phyloP scores from a whole-genome alignment of 2,113 vertebrate species.

The Oreochromis niloticus region DNA sequence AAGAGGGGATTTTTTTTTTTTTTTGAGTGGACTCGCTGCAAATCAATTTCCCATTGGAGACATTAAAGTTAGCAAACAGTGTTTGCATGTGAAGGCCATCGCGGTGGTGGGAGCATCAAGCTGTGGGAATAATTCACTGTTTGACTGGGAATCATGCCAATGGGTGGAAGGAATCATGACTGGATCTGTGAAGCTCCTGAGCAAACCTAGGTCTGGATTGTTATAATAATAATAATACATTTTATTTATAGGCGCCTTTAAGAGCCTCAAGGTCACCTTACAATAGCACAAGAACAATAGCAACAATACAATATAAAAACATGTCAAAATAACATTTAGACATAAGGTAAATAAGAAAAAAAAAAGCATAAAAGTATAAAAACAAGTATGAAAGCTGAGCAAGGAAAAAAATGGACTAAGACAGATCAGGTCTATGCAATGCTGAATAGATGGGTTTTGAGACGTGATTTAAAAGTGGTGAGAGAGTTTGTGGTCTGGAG shows the following conservation, averaged over 20 bases:
- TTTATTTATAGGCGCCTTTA: not conserved
- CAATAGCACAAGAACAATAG: not conserved
- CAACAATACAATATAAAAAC: not conserved
- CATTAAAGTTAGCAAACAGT: not conserved
- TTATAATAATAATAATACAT: not conserved
- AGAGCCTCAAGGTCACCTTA: not conserved
- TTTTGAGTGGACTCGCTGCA: not conserved
- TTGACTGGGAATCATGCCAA: not conserved
- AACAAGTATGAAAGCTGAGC: not conserved
- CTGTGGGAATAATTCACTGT: not conserved
- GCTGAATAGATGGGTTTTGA: not conserved
- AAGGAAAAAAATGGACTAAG: not conserved
- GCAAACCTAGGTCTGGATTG: accelerated
- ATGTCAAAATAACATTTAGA: accelerated
- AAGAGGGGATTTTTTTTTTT: not conserved
- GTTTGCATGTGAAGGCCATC: not conserved
- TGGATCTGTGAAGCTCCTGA: not conserved
- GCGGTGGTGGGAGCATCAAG: not conserved
- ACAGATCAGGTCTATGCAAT: not conserved
- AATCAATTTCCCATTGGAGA: not conserved
- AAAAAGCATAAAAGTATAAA: accelerated
- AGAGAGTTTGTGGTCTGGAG: accelerated
- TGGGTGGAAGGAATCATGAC: not conserved
- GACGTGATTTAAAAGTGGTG: not conserved
- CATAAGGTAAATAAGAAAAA: accelerated